Evolutionary conservation across 2,797 vertebrate species (phyloP).

Genomic region (Schizopygopsis malacanthus): DNA sequence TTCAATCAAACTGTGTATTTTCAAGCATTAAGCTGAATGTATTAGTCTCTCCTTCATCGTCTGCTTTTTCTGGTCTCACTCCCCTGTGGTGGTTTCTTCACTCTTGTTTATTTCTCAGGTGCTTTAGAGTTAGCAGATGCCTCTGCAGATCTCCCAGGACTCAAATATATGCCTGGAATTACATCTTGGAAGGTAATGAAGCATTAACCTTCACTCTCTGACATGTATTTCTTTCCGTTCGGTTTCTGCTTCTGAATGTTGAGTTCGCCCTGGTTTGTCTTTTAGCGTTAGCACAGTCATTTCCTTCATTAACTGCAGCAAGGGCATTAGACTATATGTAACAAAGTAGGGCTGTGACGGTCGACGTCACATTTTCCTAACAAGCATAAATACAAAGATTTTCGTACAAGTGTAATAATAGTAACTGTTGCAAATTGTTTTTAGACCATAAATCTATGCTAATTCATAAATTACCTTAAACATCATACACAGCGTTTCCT

Average conservation of each 20-base stretch:
- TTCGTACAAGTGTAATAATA: too few relatives aligned
- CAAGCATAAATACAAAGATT: too few relatives aligned
- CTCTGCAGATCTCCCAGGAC: slow-evolving; percentile 88
- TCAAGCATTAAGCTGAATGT: not conserved
- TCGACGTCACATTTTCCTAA: too few relatives aligned
- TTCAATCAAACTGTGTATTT: not conserved
- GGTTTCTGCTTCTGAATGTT: not conserved
- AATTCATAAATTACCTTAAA: too few relatives aligned
- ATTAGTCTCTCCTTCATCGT: not conserved
- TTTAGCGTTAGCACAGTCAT: not conserved
- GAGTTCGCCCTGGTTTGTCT: not conserved
- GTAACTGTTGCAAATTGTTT: too few relatives aligned
- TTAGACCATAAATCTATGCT: too few relatives aligned
- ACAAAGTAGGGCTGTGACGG: too few relatives aligned
- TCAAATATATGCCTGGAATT: slow-evolving; percentile 95
- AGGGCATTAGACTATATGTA: not conserved
- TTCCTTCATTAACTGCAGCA: not conserved
- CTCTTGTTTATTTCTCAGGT: slow-evolving; percentile 74
- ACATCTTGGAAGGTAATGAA: slow-evolving; percentile 89
- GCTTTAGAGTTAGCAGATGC: slow-evolving; percentile 91
- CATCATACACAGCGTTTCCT: too few relatives aligned
- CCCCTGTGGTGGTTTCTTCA: not conserved
- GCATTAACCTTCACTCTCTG: slow-evolving; percentile 45
- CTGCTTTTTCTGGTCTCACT: not conserved
- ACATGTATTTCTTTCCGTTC: not conserved